Evolutionary conservation across 2,113 vertebrate species (phyloP).

Genomic region (Apteryx owenii): DNA sequence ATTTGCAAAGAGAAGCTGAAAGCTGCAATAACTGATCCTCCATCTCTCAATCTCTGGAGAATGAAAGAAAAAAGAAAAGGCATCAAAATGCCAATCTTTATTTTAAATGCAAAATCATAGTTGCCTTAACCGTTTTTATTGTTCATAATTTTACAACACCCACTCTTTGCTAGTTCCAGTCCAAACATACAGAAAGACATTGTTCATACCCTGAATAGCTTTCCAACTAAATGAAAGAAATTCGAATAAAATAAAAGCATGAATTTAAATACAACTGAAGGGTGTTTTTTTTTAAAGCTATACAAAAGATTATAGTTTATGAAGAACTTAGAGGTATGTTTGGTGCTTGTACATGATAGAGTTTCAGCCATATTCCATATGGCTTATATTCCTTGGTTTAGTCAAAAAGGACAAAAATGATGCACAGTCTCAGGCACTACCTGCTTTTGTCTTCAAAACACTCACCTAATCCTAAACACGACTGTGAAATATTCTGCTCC

Average conservation of each 20-base stretch:
- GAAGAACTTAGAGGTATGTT: not conserved
- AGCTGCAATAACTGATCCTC: not conserved
- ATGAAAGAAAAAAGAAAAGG: not conserved
- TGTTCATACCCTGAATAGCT: not conserved
- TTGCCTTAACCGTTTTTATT: not conserved
- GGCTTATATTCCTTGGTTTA: not conserved
- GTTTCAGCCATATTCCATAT: not conserved
- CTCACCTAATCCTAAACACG: not conserved
- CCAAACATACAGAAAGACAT: not conserved
- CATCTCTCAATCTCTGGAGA: not conserved
- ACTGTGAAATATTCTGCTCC: not conserved
- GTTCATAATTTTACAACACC: not conserved
- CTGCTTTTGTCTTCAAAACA: not conserved
- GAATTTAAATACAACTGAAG: not conserved
- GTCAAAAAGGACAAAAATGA: not conserved
- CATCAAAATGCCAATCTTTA: not conserved
- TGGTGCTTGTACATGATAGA: accelerated
- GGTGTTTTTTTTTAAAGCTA: not conserved
- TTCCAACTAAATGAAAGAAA: slow-evolving; percentile 4
- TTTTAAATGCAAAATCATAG: not conserved
- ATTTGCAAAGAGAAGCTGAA: not conserved
- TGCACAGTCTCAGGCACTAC: not conserved
- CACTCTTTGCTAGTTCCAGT: not conserved
- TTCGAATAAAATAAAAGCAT: not conserved
- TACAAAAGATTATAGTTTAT: not conserved